These are phyloP conservation scores for Cheilosia vulpina DNA, from an alignment of 2,888 invertebrate genomes.

Conservation along the genomic window DNA sequence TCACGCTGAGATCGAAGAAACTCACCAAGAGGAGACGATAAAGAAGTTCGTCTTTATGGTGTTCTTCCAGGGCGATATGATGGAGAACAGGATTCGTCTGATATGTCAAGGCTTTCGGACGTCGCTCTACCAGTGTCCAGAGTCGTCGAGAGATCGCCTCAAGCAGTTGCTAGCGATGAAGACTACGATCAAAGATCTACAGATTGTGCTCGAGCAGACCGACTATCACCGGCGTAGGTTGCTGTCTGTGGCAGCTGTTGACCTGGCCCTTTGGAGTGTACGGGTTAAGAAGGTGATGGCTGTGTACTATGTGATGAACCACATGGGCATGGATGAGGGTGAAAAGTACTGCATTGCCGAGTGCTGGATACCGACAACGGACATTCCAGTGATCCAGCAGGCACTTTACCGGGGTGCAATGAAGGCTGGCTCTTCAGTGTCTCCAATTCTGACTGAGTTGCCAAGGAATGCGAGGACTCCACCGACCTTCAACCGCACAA, in stretches of 20 bases:
- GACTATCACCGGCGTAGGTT: slow-evolving; percentile 90
- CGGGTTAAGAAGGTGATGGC: slow-evolving; percentile 93
- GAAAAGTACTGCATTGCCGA: slow-evolving; percentile 94
- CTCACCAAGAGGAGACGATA: slow-evolving; percentile 87
- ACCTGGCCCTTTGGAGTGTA: slow-evolving; percentile 87
- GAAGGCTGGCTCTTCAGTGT: slow-evolving; percentile 91
- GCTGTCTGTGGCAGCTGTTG: slow-evolving; percentile 80
- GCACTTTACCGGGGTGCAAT: slow-evolving; percentile 91
- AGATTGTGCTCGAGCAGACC: slow-evolving; percentile 89
- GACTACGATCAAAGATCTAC: slow-evolving; percentile 90
- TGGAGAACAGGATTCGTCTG: slow-evolving; percentile 91
- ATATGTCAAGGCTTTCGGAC: slow-evolving; percentile 94
- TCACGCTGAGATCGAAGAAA: slow-evolving; percentile 94
- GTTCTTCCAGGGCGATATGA: slow-evolving; percentile 90
- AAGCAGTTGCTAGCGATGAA: slow-evolving; percentile 90
- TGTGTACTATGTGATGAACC: slow-evolving; percentile 94
- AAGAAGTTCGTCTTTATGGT: slow-evolving; percentile 92
- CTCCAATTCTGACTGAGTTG: slow-evolving; percentile 92
- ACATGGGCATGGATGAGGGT: slow-evolving; percentile 94
- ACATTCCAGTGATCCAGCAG: slow-evolving; percentile 88
- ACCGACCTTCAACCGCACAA: slow-evolving; percentile 95
- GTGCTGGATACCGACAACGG: slow-evolving; percentile 91
- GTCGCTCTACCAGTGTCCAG: slow-evolving; percentile 93
- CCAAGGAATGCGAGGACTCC: slow-evolving; percentile 85
- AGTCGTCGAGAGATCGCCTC: slow-evolving; percentile 88